phyloP scores from a whole-genome alignment of 2,113 vertebrate species.

The Chroicocephalus ridibundus region DNA sequence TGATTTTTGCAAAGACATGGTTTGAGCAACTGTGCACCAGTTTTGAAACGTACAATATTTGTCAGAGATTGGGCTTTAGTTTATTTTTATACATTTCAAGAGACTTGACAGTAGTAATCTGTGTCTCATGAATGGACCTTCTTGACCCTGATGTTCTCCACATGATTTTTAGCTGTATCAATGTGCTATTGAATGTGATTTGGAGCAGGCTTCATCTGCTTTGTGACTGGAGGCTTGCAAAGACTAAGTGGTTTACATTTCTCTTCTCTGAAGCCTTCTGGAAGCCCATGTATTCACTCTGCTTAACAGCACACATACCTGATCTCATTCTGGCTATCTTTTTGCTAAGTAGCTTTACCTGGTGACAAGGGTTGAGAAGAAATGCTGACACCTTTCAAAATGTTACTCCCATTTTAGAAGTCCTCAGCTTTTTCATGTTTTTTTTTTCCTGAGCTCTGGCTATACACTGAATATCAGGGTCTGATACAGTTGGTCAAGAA shows the following conservation, averaged over 20 bases:
- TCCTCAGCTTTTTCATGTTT: not conserved
- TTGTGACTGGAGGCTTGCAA: not conserved
- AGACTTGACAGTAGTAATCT: not conserved
- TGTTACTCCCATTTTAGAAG: not conserved
- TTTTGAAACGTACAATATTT: not conserved
- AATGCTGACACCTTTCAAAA: not conserved
- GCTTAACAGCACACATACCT: not conserved
- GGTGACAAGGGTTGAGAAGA: not conserved
- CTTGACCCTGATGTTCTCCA: not conserved
- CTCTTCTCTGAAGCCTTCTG: not conserved
- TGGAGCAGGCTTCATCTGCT: not conserved
- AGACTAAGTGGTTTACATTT: not conserved
- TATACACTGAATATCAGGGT: not conserved
- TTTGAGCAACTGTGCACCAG: not conserved
- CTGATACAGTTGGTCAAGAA: accelerated
- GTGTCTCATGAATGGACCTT: not conserved
- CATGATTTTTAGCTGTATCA: not conserved
- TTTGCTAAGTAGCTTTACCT: not conserved
- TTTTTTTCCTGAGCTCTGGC: not conserved
- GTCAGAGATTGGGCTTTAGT: not conserved
- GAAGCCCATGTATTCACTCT: not conserved
- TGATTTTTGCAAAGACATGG: not conserved
- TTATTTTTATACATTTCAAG: not conserved
- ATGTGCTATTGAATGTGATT: not conserved
- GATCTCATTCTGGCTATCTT: not conserved